Percentiles rank a stretch among this genome's conserved stretches.
Evolutionary conservation across 2,797 vertebrate species (phyloP).

Genomic region (Argyrosomus regius): DNA sequence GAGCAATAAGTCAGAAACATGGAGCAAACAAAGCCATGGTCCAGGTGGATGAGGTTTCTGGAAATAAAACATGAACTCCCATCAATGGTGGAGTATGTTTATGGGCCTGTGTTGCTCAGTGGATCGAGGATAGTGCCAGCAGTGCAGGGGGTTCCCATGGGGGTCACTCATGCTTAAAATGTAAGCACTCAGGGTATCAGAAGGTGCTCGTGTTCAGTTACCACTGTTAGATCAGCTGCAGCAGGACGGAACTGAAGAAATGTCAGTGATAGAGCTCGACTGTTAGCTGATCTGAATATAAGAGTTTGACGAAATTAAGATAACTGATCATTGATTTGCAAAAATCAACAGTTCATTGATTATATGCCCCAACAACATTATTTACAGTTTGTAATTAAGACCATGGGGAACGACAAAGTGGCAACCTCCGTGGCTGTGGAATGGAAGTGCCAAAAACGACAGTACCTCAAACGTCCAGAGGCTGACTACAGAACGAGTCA

Average conservation of each 20-base stretch:
- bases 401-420: too few relatives aligned
- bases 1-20: conserved; percentile 42
- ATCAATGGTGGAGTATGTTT: conserved; percentile 34
- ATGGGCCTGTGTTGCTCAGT: conserved; percentile 28
- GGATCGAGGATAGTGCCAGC: background rate
- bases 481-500: too few relatives aligned
- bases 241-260: background rate
- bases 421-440: too few relatives aligned
- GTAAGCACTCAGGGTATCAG: conserved; percentile 14
- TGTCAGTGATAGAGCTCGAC: background rate
- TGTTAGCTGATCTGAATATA: background rate
- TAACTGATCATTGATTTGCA: too few relatives aligned
- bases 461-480: too few relatives aligned
- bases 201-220: conserved; percentile 12
- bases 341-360: too few relatives aligned
- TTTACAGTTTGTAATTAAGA: too few relatives aligned
- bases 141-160: background rate
- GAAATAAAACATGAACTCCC: conserved; percentile 32
- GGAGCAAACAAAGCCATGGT: conserved; percentile 33
- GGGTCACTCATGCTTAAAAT: conserved; percentile 24
- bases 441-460: too few relatives aligned
- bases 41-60: conserved; percentile 37
- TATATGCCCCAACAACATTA: too few relatives aligned
- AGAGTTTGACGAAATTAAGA: too few relatives aligned
- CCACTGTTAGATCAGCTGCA: background rate